Evolutionary conservation across 2,113 vertebrate species (phyloP), one percentile per base, ranked within the genome.

Genomic region (Lagopus leucura): DNA sequence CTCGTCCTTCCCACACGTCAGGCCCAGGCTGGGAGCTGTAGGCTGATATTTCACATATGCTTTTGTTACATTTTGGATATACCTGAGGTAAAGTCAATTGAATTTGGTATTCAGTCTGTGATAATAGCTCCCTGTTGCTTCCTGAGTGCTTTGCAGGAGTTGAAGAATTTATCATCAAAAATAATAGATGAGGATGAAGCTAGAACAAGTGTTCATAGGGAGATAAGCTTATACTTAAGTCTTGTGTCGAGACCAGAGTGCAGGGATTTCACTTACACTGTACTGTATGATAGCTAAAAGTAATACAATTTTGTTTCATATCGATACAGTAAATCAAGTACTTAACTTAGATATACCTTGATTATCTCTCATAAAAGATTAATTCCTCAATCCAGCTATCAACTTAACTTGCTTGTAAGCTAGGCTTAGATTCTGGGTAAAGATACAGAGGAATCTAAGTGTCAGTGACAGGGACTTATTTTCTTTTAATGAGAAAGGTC

Each of bases 21-120:
- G n/a, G n/a, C 5, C 3, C 24, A 47, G 25, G 0, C 4, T 17
- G n/a, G 42, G 10, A 74, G 43, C n/a, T 0, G 0, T 24, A 11
- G 4, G 1, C 28, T 38, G 6, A 0, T 58, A 45, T 64, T 88
- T 93, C 13, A 34, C 30, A 43, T 18, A 3, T 87, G 42, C 8
- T 63, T 82, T 77, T 71, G 13, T 90, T 84, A 2, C 28, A 22
- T 71, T 92, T 90, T 75, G 42, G 13, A 54, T 89, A 60, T 70
- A 54, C 38, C 32, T 89, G 76, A 69, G 55, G 58, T 20, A 82
- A 82, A 82, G n/a, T 72, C 13, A 58, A 14, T 50, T 55, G 27
- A 89, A 58, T 72, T 87, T 45, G 21, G 21, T 67, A 65, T 73
- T 91, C 40, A 57, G 25, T 50, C 50, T 75, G 40, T 81, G 58